These are phyloP conservation scores for Thunnus thynnus DNA, from an alignment of 2,113 vertebrate species.

Conservation along the genomic window DNA sequence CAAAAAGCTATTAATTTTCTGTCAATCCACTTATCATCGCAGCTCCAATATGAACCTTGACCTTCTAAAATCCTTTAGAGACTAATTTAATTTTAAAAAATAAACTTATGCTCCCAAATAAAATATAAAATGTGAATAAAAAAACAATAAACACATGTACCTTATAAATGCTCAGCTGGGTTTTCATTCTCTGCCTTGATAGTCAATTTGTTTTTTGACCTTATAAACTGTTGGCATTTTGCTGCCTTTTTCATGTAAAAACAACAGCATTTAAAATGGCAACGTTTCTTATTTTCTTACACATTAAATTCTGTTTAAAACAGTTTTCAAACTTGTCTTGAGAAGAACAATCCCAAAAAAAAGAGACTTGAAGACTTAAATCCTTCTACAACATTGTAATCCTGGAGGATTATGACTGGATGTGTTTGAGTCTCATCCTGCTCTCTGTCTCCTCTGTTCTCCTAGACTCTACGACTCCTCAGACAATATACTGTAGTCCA, in stretches of 20 bases:
- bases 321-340: constrained; percentile 1
- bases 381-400: constrained; percentile 65
- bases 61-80: no score
- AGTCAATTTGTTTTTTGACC: not conserved
- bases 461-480: not conserved
- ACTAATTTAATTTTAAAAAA: no score
- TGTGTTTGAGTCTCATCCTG: constrained; percentile 41
- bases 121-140: no score
- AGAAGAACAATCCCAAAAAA: constrained; percentile 18
- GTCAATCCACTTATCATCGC: no score
- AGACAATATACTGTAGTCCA: not conserved
- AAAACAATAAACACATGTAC: no score
- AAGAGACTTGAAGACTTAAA: constrained; percentile 44
- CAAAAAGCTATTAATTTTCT: no score
- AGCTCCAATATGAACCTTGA: no score
- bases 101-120: no score
- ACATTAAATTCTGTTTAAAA: not conserved
- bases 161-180: no score
- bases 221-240: no score
- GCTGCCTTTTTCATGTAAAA: no score
- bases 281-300: not conserved
- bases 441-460: constrained; percentile 46
- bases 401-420: constrained; percentile 66
- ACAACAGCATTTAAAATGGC: no score
- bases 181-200: not conserved